A percentile compares a stretch with the other conserved stretches of the same genome.
These are phyloP conservation scores for Himalopsyche anomala DNA, from an alignment of 2,888 invertebrate species.

Conservation along the genomic window DNA sequence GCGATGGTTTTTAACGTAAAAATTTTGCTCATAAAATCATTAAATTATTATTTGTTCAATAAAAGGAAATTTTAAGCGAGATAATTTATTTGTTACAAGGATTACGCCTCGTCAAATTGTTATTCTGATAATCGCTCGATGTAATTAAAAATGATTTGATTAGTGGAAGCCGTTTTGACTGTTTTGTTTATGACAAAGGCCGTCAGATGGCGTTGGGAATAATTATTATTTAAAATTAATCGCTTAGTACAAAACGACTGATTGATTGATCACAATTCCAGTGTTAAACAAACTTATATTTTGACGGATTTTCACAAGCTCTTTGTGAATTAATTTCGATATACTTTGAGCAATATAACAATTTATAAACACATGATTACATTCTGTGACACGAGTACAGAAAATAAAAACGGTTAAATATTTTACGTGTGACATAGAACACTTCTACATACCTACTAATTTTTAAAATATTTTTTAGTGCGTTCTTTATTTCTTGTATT, in stretches of 20 bases:
- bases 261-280: background rate
- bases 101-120: background rate
- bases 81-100: background rate
- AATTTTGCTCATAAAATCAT: no score
- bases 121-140: background rate
- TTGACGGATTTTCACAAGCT: background rate
- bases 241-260: constrained; percentile 15
- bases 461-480: no score
- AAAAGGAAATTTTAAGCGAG: background rate
- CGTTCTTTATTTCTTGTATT: no score
- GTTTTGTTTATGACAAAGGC: constrained; percentile 26
- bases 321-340: background rate
- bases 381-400: no score
- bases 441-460: no score
- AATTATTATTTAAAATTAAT: constrained; percentile 34
- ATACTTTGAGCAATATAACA: background rate
- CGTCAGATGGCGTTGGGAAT: constrained; percentile 20
- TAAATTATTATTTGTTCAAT: no score
- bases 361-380: no score
- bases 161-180: constrained; percentile 15
- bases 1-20: no score
- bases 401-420: no score
- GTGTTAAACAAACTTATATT: background rate
- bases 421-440: no score
- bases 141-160: constrained; percentile 30